phyloP scores from a whole-genome alignment of 2,797 vertebrate genomes.

The Coreius guichenoti region DNA sequence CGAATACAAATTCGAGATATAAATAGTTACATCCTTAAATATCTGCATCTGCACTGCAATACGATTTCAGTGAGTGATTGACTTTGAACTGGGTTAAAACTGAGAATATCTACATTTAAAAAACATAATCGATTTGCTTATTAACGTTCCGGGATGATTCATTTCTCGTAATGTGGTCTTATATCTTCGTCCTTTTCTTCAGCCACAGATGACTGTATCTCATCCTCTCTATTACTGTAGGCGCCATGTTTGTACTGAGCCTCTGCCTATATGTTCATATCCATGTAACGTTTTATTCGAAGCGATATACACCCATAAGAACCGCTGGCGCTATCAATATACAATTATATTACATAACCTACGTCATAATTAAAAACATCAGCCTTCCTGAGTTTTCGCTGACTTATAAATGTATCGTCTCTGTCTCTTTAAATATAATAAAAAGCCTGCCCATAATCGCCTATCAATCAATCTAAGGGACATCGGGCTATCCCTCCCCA shows the following conservation, averaged over 20 bases:
- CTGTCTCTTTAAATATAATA: constrained; percentile 56
- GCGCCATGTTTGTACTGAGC: constrained; percentile 59
- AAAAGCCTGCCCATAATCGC: constrained; percentile 59
- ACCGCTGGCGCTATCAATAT: background rate
- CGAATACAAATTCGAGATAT: background rate
- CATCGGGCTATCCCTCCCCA: constrained; percentile 57
- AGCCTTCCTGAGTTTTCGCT: background rate
- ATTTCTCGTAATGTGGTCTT: background rate
- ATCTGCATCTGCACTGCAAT: constrained; percentile 12
- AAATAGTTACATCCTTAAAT: constrained; percentile 22
- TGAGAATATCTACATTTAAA: background rate
- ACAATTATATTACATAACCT: background rate
- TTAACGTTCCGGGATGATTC: too few species aligned
- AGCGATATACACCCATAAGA: background rate
- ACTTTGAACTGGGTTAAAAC: background rate
- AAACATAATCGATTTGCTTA: too few species aligned
- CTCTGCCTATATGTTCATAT: background rate
- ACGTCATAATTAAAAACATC: background rate
- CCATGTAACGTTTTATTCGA: background rate
- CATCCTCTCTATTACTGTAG: constrained; percentile 30
- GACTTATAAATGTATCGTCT: constrained; percentile 26
- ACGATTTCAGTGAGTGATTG: background rate
- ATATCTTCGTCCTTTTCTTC: constrained; percentile 2
- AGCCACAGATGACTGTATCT: constrained; percentile 17
- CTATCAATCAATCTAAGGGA: constrained; percentile 58